Base-by-base conservation (phyloP, 2,888 invertebrate genomes). In the Eristalinus aeneus region DNA sequence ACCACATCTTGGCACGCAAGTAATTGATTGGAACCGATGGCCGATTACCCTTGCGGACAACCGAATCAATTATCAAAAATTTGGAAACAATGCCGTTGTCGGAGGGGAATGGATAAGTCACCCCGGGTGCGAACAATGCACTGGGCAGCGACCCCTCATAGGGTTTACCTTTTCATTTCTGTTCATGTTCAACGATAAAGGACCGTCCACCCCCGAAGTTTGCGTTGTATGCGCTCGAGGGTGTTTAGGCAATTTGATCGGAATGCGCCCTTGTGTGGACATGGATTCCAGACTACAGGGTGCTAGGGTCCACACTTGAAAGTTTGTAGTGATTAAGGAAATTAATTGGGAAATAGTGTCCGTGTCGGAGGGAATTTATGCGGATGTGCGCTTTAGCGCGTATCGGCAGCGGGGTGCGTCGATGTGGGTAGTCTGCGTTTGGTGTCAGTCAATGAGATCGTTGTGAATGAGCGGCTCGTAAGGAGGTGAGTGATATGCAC, bases 11-110 rank as follows among this genome's bases (percentile, higher is more conserved):
- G 65, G 69, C 86, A 86, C 82, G 86, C 82, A 82, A 74, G 69
- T 82, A 86, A 86, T 86, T 78, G 86, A 86, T 86, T 86, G 86
- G 82, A 86, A 82, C 86, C 86, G 65, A 86, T 86, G 77, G 82
- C 53, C 86, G 65, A 74, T 78, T 86, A 77, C 65, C 69, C 31
- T 27, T 69, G 77, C 53, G 82, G 82, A 69, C 77, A 86, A 78
- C 73, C 86, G 69, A 86, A 82, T 86, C 86, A 86, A 86, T 86
- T 86, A 86, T 86, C 86, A 86, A 86, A 86, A 86, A 86, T 78
- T n/a, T 86, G 77, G 82, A 86, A 86, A 86, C 86, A 86, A 82
- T 75, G 46, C 36, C 46, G 5, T 46, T 6, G 34, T 5, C 6
- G 54, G 61, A 64, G 82, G 82, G 77, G 77, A 60, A 71, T 16